A percentile compares a stretch with the other conserved stretches of the same genome.
phyloP scores from a whole-genome alignment of 37 sponge, comb jelly and placozoan species.

The Hexactinellida sp. region DNA sequence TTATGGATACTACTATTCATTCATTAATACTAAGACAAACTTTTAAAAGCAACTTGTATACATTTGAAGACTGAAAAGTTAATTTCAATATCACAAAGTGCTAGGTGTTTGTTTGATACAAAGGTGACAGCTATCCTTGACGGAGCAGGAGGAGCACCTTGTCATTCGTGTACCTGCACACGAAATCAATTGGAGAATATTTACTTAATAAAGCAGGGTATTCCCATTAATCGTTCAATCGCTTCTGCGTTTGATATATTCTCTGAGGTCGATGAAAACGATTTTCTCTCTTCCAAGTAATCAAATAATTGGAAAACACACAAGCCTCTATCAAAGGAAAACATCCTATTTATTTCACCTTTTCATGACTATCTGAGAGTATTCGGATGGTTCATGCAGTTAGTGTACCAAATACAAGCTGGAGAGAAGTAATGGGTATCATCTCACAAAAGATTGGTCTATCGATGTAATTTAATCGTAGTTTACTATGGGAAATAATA shows the following conservation, averaged over 20 bases:
- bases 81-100: too few species aligned
- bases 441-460: background rate
- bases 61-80: background rate
- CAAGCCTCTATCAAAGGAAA: too few species aligned
- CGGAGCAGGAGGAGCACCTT: background rate
- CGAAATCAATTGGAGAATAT: background rate
- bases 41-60: background rate
- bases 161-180: background rate
- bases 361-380: too few species aligned
- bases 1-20: background rate
- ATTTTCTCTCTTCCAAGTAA: background rate
- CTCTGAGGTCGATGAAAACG: background rate
- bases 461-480: background rate
- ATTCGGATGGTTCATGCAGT: too few species aligned
- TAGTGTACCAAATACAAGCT: background rate
- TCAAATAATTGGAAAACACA: background rate
- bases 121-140: background rate
- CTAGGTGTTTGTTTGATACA: background rate
- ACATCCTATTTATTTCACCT: too few species aligned
- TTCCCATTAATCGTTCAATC: background rate
- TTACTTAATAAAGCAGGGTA: background rate
- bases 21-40: background rate
- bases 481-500: background rate
- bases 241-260: background rate
- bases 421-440: too few species aligned